These are phyloP conservation scores for Montipora foliosa DNA, from an alignment of 64 coral and sea anemone genomes.

Conservation along the genomic window DNA sequence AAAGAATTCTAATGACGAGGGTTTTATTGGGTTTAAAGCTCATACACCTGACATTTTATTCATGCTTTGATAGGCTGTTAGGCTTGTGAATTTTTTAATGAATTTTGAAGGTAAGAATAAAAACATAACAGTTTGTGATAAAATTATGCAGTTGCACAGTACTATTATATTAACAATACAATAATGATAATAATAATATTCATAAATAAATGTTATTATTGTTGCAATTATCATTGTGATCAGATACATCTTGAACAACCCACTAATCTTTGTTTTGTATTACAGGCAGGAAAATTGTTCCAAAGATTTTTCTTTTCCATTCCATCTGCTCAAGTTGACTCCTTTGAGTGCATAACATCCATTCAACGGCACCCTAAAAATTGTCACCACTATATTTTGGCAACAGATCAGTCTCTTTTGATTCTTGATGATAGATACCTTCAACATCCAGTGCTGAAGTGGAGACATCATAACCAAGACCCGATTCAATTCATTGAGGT, in stretches of 20 bases:
- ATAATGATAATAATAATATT: too few species aligned
- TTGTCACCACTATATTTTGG: constrained; percentile 76
- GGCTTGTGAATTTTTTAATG: too few species aligned
- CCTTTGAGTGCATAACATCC: constrained; percentile 78
- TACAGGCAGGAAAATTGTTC: constrained; percentile 28
- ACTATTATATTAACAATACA: too few species aligned
- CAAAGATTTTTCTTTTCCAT: constrained; percentile 76
- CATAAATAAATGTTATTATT: too few species aligned
- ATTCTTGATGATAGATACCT: constrained; percentile 91
- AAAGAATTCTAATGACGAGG: too few species aligned
- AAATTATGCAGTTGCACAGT: too few species aligned
- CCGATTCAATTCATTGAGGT: constrained; percentile 84
- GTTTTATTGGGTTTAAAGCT: too few species aligned
- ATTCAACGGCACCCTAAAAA: constrained; percentile 81
- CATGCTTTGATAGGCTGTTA: too few species aligned
- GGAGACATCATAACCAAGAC: constrained; percentile 82
- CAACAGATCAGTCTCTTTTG: constrained; percentile 90
- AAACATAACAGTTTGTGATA: too few species aligned
- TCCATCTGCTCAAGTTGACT: constrained; percentile 74
- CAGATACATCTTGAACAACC: not conserved
- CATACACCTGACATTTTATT: too few species aligned
- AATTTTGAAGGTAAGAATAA: too few species aligned
- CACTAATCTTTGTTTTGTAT: not conserved
- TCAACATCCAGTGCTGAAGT: constrained; percentile 88
- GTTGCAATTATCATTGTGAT: not conserved